Evolutionary conservation across 2,888 invertebrate species (phyloP), one percentile per base, ranked within the genome.

Genomic region (Leptinotarsa tumamoca): DNA sequence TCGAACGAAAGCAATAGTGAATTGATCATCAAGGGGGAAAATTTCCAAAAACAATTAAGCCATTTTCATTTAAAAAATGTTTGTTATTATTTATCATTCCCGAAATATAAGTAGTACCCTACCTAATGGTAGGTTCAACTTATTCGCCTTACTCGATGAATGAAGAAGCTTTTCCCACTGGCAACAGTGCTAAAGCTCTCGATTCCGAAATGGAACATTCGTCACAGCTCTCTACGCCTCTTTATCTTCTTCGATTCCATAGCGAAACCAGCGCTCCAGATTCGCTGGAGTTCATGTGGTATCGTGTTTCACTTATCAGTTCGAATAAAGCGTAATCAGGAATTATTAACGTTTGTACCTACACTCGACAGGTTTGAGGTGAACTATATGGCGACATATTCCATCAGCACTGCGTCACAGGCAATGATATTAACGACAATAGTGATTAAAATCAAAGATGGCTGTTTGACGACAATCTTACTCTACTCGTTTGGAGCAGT

Each of bases 301-400:
- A 51, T 68, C 63, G 33, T 27, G 63, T 15, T 33, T 33, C 63
- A 63, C 63, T 63, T 27, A 63, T 63, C 63, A 33, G 17, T 78
- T 80, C 80, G 81, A 81, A 81, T 80, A 79, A 79, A 79, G 81
- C 78, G 83, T 84, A 84, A 84, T 84, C 84, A 84, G 84, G 82
- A 83, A 84, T 85, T 84, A 84, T 84, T 84, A 84, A 84, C 83
- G 81, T 84, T 84, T 83, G 66, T 69, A 56, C 69, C 50, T 52
- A 43, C 56, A 66, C 56, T 54, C 43, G 14, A 63, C 27, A 63
- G 33, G 43, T 43, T 43, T 10, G 43, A 43, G 43, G 43, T 43
- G 10, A 43, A 43, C 10, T 43, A 43, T 10, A 43, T 10, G 10
- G 43, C 43, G 43, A 43, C 2, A 43, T 43, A 43, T 43, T 43